These are phyloP conservation scores for Podocnemis expansa DNA, from an alignment of 2,113 vertebrate genomes.

Conservation along the genomic window DNA sequence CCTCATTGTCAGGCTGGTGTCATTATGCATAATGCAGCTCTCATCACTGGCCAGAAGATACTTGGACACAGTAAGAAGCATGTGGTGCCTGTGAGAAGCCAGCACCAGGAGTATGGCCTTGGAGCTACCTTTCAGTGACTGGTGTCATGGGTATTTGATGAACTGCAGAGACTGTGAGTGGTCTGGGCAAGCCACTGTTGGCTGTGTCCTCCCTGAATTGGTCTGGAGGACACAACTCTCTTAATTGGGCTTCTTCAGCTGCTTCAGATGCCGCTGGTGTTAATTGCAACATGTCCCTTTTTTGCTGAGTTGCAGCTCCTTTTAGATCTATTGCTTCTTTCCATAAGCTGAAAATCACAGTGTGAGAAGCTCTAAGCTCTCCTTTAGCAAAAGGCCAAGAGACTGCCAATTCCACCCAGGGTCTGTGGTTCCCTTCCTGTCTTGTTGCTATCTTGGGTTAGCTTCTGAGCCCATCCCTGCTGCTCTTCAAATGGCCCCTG, in stretches of 20 bases:
- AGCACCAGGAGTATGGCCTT: neutral
- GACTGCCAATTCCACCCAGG: no score
- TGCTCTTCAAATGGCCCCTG: neutral
- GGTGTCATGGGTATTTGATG: neutral
- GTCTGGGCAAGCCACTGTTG: neutral
- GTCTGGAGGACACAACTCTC: neutral
- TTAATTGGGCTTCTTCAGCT: slow-evolving; percentile 12
- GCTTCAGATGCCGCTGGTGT: neutral
- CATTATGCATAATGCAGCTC: neutral
- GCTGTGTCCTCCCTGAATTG: slow-evolving; percentile 9
- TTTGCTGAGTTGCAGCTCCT: neutral
- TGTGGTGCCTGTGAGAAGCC: neutral
- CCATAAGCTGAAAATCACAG: slow-evolving; percentile 1
- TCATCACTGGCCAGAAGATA: neutral
- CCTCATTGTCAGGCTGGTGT: neutral
- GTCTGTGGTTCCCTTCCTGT: no score
- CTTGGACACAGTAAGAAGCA: neutral
- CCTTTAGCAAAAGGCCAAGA: neutral
- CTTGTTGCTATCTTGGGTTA: neutral
- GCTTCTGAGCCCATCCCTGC: neutral
- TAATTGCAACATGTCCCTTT: slow-evolving; percentile 15
- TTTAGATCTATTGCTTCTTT: slow-evolving; percentile 35
- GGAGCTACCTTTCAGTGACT: neutral
- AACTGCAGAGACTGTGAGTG: neutral
- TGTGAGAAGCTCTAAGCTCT: neutral